A percentile compares a stretch with the other conserved stretches of the same genome.
These are phyloP conservation scores for Cyanistes caeruleus DNA, from an alignment of 2,113 vertebrate genomes.

Conservation along the genomic window DNA sequence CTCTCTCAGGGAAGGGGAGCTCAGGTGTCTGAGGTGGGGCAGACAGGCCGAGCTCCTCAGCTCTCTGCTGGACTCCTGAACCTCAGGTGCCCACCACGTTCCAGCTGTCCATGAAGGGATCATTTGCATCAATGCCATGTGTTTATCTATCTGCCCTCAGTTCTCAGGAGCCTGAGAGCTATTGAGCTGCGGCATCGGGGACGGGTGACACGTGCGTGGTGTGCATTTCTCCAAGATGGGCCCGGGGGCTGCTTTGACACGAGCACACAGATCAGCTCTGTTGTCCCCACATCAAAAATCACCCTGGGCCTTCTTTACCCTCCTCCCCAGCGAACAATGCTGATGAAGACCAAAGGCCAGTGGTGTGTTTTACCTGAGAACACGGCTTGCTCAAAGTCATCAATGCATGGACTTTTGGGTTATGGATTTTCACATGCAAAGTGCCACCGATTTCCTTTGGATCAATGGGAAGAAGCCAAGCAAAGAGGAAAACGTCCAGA, in stretches of 20 bases:
- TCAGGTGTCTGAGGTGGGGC: background rate
- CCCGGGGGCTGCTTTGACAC: background rate
- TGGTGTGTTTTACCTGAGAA: background rate
- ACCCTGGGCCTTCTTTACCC: background rate
- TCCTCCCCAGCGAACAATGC: background rate
- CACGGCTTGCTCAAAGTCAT: background rate
- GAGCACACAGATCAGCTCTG: background rate
- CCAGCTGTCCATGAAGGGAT: background rate
- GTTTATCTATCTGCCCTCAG: background rate
- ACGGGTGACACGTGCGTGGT: rapidly evolving
- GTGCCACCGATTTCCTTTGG: background rate
- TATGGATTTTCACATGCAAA: slow-evolving; percentile 43
- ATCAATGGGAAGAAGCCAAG: slow-evolving; percentile 38
- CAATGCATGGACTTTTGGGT: slow-evolving; percentile 4
- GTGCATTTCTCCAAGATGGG: background rate
- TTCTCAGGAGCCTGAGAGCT: background rate
- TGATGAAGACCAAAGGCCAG: background rate
- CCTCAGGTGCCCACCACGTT: background rate
- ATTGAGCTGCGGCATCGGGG: background rate
- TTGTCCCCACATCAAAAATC: background rate
- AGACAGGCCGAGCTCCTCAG: background rate
- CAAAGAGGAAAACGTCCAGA: slow-evolving; percentile 24
- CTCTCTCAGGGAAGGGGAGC: background rate
- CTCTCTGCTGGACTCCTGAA: background rate
- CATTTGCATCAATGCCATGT: background rate